Evolutionary conservation across 53 echinoderm and acorn worm species (phyloP).

Genomic region (Hippasteria phrygiana): DNA sequence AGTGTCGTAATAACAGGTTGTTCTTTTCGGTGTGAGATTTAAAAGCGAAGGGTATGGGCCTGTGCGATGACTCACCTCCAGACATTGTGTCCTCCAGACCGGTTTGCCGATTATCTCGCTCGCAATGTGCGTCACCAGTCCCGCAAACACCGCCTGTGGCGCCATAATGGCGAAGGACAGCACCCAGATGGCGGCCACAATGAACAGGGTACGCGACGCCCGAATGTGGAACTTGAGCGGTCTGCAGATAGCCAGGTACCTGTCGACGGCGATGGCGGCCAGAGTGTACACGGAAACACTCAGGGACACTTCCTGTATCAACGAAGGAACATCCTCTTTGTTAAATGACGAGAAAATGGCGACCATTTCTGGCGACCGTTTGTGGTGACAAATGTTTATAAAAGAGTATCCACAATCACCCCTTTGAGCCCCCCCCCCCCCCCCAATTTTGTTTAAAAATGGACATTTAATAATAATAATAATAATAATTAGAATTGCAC

Average conservation of each 20-base stretch:
- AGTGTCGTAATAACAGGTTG: too few relatives aligned
- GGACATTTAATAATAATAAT: too few relatives aligned
- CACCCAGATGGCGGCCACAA: slow-evolving; percentile 85
- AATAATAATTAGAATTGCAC: too few relatives aligned
- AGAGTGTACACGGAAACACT: slow-evolving; percentile 91
- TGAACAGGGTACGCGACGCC: slow-evolving; percentile 85
- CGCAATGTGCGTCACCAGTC: not conserved
- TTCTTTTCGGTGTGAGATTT: too few relatives aligned
- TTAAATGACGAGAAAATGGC: not conserved
- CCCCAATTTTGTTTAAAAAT: too few relatives aligned
- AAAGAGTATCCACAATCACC: too few relatives aligned
- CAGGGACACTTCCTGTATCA: slow-evolving; percentile 75
- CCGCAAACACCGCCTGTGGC: slow-evolving; percentile 59
- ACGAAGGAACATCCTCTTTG: not conserved
- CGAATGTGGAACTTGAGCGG: slow-evolving; percentile 92
- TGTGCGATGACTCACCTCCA: slow-evolving; percentile 88
- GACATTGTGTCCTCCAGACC: slow-evolving; percentile 75
- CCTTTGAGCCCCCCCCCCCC: too few relatives aligned
- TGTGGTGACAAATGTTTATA: too few relatives aligned
- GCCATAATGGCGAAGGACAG: slow-evolving; percentile 75
- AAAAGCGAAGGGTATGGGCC: too few relatives aligned
- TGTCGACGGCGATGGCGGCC: slow-evolving; percentile 88
- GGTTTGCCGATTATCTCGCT: slow-evolving; percentile 9
- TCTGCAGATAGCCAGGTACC: slow-evolving; percentile 93
- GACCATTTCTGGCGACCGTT: too few relatives aligned